These are phyloP conservation scores for Ailuropoda melanoleuca DNA, from an alignment of 2,113 vertebrate species.

Conservation along the genomic window DNA sequence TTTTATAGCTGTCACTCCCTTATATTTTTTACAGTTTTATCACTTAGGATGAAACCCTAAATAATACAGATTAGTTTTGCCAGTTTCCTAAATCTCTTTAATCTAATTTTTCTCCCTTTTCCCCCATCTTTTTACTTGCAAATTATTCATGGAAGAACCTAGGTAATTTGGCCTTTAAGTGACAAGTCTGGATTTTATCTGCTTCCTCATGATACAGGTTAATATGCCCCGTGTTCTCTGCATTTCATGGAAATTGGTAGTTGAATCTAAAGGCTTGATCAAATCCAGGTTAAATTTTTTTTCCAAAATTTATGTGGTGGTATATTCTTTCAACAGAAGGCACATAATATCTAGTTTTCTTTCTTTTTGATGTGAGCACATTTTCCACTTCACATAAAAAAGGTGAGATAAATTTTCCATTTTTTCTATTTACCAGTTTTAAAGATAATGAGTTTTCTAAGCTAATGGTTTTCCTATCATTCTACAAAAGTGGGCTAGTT, in stretches of 20 bases:
- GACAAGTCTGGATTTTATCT: neutral
- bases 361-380: neutral
- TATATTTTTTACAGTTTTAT: neutral
- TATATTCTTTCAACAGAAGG: neutral
- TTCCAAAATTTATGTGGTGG: neutral
- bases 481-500: neutral
- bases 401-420: neutral
- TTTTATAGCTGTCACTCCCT: neutral
- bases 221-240: neutral
- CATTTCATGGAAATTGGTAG: neutral
- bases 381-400: neutral
- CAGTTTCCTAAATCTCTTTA: neutral
- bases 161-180: neutral
- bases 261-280: neutral
- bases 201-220: neutral
- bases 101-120: neutral
- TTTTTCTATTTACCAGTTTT: neutral
- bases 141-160: neutral
- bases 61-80: neutral
- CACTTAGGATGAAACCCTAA: neutral
- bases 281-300: neutral
- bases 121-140: neutral
- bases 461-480: neutral
- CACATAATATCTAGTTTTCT: neutral
- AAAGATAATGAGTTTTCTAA: neutral